A percentile compares a stretch with the other conserved stretches of the same genome.
Evolutionary conservation across 2,113 vertebrate species (phyloP).

Genomic region (pig (Sus scrofa)): DNA sequence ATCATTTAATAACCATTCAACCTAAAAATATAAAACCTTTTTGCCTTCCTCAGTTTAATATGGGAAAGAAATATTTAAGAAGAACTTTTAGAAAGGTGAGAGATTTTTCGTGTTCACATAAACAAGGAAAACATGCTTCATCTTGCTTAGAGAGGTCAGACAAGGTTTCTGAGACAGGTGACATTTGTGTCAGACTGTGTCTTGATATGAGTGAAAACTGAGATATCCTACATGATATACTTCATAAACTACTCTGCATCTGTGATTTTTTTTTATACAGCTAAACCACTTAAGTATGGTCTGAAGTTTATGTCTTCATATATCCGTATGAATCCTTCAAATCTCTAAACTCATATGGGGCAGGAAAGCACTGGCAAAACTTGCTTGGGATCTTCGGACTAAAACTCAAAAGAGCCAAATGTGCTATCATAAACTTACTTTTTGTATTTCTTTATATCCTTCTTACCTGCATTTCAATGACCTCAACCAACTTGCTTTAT

Average conservation of each 20-base stretch:
- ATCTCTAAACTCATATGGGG: neutral
- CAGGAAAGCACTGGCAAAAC: neutral
- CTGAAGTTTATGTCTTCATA: neutral
- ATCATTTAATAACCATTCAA: neutral
- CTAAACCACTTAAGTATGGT: neutral
- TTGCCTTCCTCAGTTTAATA: neutral
- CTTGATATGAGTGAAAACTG: neutral
- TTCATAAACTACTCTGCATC: neutral
- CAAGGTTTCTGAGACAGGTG: neutral
- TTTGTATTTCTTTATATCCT: neutral
- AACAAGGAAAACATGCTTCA: neutral
- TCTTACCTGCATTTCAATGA: slow-evolving; percentile 20
- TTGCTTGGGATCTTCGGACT: neutral
- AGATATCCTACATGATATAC: neutral
- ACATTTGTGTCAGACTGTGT: neutral
- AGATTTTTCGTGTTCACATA: neutral
- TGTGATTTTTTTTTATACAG: neutral
- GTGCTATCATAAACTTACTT: neutral
- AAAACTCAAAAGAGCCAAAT: slow-evolving; percentile 19
- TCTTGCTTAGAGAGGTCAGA: neutral
- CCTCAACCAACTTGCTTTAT: slow-evolving; percentile 8
- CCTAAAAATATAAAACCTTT: neutral
- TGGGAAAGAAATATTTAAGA: neutral
- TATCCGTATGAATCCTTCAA: neutral
- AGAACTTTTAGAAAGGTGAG: neutral